Evolutionary conservation across 1,140 invertebrate genomes (phyloP), one percentile per base, ranked within the genome.

Genomic region (Pentalonia nigronervosa): DNA sequence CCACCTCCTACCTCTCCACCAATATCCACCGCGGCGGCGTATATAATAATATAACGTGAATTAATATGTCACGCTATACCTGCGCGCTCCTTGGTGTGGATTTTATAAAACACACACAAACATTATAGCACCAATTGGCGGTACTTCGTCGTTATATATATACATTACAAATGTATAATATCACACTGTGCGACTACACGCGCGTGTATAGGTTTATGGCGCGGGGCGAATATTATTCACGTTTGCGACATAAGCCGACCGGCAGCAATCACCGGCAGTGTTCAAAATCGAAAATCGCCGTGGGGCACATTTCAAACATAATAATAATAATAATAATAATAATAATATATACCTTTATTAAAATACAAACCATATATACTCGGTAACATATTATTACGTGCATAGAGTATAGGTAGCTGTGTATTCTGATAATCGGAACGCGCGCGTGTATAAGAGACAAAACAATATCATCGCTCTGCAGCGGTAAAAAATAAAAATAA

Each of bases 241-340:
- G 50, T 89, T 89, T 36, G 48, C 56, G 20, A 30, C 87, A 36
- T 89, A 89, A 89, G 48, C 87, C 87, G 48, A 87, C 86, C 86
- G 50, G 48, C 86, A 87, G 48, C 48, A n/a, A 89, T 89, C 87
- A 36, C 87, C n/a, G 87, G 25, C 34, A 30, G 87, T 56, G 87
- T 89, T 53, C 53, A 89, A 41, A 89, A 89, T 89, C 50, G 87
- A 36, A 89, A 53, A 89, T 56, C n/a, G 48, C 87, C 87, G 34
- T 36, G 30, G 87, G 50, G n/a, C 48, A 89, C 34, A 89, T 89
- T 50, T 56, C n/a, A 34, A 87, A 87, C 47, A 89, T 89, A 48
- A 30, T 87, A 36, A 53, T 53, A 50, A 21, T 20, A 20, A n/a
- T 53, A 50, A 21, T 20, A 20, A n/a, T 56, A 4, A 41, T 41